Base-by-base conservation (phyloP, 2,113 vertebrate species). In the Gorilla gorilla region DNA sequence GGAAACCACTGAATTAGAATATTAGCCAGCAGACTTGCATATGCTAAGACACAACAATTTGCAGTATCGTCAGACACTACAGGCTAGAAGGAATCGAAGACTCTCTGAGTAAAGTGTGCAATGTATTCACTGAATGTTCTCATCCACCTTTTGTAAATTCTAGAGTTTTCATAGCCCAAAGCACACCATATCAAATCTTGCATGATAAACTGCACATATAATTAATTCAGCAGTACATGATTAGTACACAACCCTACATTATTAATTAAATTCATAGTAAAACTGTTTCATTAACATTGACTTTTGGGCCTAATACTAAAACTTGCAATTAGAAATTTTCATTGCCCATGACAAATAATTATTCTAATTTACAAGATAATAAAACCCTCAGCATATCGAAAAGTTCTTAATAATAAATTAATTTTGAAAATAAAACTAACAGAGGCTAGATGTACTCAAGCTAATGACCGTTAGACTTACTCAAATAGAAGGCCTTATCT, bases 371-470 rank as follows among this genome's bases (percentile, higher is more conserved):
- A 72, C 27, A 82, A 79, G 70, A 90, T 72, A 64, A 94, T 96
- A 89, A 45, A 23, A 72, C 32, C 57, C 6, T 94, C 43, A 87
- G 66, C 35, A 87, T 61, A 90, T 76, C 48, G 82, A 96, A 89
- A 91, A 79, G 4, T 84, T 92, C n/a, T 91, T 75, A 89, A 66
- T 84, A 95, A 80, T 93, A 43, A 94, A 70, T 89, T 82, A 72
- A 78, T 92, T 96, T 94, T 96, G 66, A 89, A 96, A 86, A 92
- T 38, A 23, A 86, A 94, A 48, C 79, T 92, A 94, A 96, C 48
- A 70, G 18, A 81, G 27, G 23, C 38, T 91, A 84, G 20, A 17
- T 75, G 43, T 59, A 84, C 9, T 88, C 55, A 96, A 95, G 30
- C 13, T 40, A 95, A 96, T 92, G 30, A 80, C 73, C 35, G 43